A percentile compares a stretch with the other conserved stretches of the same genome.
Conservation (phyloP, 2,888 invertebrate genomes). For the Allolobophora icterica region DNA sequence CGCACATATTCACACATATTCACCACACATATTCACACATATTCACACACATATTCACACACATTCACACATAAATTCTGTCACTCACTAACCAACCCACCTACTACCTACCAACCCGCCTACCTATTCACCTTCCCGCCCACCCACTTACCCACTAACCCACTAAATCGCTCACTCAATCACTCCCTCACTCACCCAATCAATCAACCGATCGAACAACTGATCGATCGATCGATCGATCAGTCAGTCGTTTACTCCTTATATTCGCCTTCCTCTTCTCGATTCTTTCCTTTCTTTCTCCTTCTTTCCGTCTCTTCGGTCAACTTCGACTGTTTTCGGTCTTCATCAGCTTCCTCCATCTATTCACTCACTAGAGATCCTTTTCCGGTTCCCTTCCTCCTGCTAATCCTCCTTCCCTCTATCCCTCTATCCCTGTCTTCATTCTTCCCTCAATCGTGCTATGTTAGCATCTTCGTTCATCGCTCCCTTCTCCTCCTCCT, state of each 20-base stretch:
- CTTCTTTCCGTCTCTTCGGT: background rate
- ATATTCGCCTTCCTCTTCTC: background rate
- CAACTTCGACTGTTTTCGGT: background rate
- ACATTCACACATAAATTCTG: too few relatives aligned
- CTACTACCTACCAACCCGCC: background rate
- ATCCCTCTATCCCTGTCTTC: too few relatives aligned
- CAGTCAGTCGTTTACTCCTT: background rate
- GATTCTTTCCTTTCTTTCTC: background rate
- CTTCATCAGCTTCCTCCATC: too few relatives aligned
- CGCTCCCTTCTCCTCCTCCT: background rate
- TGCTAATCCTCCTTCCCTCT: background rate
- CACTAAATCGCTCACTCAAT: background rate
- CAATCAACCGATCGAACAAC: too few relatives aligned
- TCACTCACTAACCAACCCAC: background rate
- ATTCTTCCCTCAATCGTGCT: background rate
- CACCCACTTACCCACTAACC: background rate
- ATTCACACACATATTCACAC: background rate
- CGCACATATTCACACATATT: background rate
- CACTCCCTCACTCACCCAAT: background rate
- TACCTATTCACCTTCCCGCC: background rate
- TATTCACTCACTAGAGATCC: too few relatives aligned
- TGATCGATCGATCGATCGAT: too few relatives aligned
- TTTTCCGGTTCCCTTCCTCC: background rate
- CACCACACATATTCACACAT: too few relatives aligned
- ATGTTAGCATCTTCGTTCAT: background rate